Evolutionary conservation across 2,797 vertebrate species (phyloP).

Genomic region (Pangasius larnaudii): DNA sequence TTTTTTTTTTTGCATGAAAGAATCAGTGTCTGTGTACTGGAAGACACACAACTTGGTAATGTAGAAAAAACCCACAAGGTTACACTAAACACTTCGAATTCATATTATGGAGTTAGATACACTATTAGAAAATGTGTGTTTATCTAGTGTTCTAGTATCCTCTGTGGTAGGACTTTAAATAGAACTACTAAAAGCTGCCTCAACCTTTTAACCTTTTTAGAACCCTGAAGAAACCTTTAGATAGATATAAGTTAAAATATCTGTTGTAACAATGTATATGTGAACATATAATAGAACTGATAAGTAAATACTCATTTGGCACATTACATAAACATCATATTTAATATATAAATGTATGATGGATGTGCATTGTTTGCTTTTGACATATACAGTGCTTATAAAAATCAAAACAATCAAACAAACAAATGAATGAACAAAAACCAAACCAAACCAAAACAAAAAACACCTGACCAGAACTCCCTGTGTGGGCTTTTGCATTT

Average conservation of each 20-base stretch:
- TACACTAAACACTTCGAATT: background rate
- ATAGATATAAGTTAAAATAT: background rate
- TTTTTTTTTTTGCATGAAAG: background rate
- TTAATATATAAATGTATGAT: background rate
- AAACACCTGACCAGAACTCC: constrained; percentile 58
- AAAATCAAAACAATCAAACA: background rate
- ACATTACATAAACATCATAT: background rate
- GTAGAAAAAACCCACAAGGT: background rate
- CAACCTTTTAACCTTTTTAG: background rate
- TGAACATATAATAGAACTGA: background rate
- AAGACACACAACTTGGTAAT: background rate
- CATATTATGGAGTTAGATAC: background rate
- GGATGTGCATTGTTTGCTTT: background rate
- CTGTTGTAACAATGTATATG: background rate
- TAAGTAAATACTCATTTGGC: background rate
- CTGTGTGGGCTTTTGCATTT: constrained; percentile 49
- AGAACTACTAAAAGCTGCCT: background rate
- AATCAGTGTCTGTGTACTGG: background rate
- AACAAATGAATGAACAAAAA: background rate
- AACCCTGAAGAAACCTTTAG: background rate
- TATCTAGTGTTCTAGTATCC: background rate
- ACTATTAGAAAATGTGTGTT: background rate
- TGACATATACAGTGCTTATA: background rate
- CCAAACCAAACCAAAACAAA: background rate
- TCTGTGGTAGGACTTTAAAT: background rate